phyloP scores from a whole-genome alignment of 2,113 vertebrate species.

The Anser cygnoides region DNA sequence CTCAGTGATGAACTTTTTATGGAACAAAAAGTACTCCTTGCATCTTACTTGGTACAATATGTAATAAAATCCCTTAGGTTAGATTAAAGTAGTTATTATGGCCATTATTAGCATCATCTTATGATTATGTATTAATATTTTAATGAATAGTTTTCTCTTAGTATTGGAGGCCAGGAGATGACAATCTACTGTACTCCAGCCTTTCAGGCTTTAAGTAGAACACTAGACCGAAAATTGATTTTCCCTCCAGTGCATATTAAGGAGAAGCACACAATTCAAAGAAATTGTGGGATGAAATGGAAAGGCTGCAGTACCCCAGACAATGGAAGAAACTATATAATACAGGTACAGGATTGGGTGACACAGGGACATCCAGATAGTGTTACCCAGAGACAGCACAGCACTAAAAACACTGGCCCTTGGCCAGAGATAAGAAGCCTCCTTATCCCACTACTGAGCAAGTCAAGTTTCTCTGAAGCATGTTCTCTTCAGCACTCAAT shows the following conservation, averaged over 20 bases:
- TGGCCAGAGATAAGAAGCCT: not conserved
- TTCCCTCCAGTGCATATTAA: not conserved
- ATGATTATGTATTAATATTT: not conserved
- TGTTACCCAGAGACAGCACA: not conserved
- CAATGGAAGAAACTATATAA: not conserved
- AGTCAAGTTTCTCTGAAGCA: not conserved
- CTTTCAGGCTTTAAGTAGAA: not conserved
- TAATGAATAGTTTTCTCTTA: not conserved
- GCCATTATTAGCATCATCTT: not conserved
- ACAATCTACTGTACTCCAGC: not conserved
- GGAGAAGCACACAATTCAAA: not conserved
- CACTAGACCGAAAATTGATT: not conserved
- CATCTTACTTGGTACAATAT: not conserved
- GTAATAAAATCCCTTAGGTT: not conserved
- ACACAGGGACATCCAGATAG: not conserved
- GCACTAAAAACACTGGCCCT: not conserved
- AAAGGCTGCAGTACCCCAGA: not conserved
- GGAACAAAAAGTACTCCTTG: not conserved
- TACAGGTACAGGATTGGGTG: not conserved
- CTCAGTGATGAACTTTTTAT: not conserved
- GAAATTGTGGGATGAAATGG: not conserved
- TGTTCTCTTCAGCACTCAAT: rapidly evolving
- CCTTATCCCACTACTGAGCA: not conserved
- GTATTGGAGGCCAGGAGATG: not conserved
- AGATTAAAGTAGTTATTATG: not conserved